Evolutionary conservation across 2,113 vertebrate species (phyloP).

Genomic region (Osmerus mordax): DNA sequence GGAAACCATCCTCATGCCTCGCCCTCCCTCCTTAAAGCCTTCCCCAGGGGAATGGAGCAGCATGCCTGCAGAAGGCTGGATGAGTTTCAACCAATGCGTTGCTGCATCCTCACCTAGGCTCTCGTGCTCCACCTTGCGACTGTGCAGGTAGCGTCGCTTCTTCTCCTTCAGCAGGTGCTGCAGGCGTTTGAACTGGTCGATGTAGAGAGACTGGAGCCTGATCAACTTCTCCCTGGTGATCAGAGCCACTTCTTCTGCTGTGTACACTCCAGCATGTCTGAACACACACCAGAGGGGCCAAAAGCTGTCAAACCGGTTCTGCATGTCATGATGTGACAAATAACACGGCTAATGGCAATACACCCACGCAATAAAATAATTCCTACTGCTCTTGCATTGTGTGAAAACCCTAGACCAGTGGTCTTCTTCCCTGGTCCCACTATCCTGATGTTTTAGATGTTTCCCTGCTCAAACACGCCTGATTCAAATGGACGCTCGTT

Average conservation of each 20-base stretch:
- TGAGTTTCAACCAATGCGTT: no score
- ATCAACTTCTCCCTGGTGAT: conserved; percentile 96
- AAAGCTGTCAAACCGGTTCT: not conserved
- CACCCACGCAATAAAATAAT: no score
- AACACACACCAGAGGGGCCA: not conserved
- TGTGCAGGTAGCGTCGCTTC: conserved; percentile 88
- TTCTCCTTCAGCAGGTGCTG: conserved; percentile 97
- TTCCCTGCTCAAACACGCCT: no score
- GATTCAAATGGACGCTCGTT: no score
- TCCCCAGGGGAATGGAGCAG: not conserved
- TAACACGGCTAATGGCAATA: not conserved
- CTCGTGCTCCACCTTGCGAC: conserved; percentile 87
- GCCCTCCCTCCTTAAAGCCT: no score
- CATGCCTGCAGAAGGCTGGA: not conserved
- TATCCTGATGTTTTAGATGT: no score
- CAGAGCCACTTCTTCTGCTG: conserved; percentile 93
- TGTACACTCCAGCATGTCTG: conserved; percentile 95
- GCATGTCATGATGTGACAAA: not conserved
- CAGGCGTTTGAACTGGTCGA: conserved; percentile 96
- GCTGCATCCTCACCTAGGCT: conserved; percentile 72
- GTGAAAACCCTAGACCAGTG: no score
- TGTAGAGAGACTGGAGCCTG: conserved; percentile 93
- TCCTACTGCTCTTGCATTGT: no score
- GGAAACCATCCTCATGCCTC: not conserved
- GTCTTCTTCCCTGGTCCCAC: no score